A percentile compares a stretch with the other conserved stretches of the same genome.
phyloP scores from a whole-genome alignment of 2,113 vertebrate species.

The Cololabis saira region DNA sequence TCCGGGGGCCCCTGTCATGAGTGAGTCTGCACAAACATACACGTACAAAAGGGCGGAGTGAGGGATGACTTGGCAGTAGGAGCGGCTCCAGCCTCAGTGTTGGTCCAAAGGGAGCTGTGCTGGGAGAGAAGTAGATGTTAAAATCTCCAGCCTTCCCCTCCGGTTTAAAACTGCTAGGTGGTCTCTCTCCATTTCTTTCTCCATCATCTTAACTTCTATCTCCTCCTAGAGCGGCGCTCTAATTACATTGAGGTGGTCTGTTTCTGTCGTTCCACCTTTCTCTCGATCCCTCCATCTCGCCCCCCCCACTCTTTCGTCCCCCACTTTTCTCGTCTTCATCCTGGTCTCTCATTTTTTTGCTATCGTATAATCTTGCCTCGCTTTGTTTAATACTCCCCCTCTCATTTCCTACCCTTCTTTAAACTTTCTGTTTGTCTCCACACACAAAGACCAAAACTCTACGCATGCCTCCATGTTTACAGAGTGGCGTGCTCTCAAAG shows the following conservation, averaged over 20 bases:
- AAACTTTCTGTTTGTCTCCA: slow-evolving; percentile 46
- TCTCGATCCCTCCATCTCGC: slow-evolving; percentile 19
- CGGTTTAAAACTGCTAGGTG: slow-evolving; percentile 63
- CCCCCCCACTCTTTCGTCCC: slow-evolving; percentile 9
- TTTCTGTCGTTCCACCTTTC: slow-evolving; percentile 24
- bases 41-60: slow-evolving; percentile 42
- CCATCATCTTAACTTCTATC: slow-evolving; percentile 44
- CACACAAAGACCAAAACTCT: slow-evolving; percentile 44
- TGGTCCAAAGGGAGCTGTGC: slow-evolving; percentile 55
- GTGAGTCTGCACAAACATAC: slow-evolving; percentile 31
- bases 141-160: slow-evolving; percentile 48
- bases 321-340: slow-evolving; percentile 1
- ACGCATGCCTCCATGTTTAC: slow-evolving; percentile 27
- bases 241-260: slow-evolving; percentile 65
- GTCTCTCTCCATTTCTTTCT: slow-evolving; percentile 52
- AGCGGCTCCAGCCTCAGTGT: slow-evolving; percentile 43
- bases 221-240: slow-evolving; percentile 35
- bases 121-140: slow-evolving; percentile 52
- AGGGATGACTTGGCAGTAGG: slow-evolving; percentile 64
- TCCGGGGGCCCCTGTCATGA: slow-evolving; percentile 47
- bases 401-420: slow-evolving; percentile 50
- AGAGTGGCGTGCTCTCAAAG: neutral
- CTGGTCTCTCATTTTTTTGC: slow-evolving; percentile 32
- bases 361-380: slow-evolving; percentile 26
- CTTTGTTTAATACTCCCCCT: slow-evolving; percentile 45